Evolutionary conservation across 2,888 invertebrate genomes (phyloP).

Genomic region (Xestia xanthographa): DNA sequence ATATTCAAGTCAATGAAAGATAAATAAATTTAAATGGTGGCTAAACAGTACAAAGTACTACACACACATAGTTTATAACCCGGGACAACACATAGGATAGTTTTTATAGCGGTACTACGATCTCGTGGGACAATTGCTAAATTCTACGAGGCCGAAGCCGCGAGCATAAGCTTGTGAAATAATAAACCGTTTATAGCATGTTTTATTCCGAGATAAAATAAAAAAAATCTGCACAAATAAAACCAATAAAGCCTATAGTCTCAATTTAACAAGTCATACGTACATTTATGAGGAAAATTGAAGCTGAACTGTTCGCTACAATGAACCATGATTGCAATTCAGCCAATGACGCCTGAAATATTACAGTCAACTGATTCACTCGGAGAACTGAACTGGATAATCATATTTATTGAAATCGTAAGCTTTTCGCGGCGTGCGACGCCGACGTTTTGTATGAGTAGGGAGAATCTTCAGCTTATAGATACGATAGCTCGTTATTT

Average conservation of each 20-base stretch:
- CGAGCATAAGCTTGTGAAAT: neutral
- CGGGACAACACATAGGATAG: too few relatives aligned
- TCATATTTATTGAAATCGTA: constrained; percentile 38
- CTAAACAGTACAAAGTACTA: too few relatives aligned
- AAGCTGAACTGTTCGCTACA: constrained; percentile 36
- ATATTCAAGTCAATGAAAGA: too few relatives aligned
- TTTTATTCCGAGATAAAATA: too few relatives aligned
- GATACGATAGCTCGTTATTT: neutral
- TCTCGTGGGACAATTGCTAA: neutral
- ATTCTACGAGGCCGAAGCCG: neutral
- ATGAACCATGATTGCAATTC: constrained; percentile 49
- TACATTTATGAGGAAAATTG: constrained; percentile 29
- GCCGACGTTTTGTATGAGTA: neutral
- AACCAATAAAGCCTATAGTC: constrained; percentile 6
- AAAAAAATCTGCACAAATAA: neutral
- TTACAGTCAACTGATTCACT: constrained; percentile 32
- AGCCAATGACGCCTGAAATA: constrained; percentile 44
- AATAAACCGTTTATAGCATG: neutral
- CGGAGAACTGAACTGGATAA: constrained; percentile 43
- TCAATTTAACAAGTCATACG: constrained; percentile 18
- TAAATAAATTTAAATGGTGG: too few relatives aligned
- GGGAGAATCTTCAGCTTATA: neutral
- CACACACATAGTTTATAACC: too few relatives aligned
- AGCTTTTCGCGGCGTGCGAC: neutral
- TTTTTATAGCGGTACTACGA: too few relatives aligned